phyloP scores from a whole-genome alignment of 1,140 invertebrate genomes.

The Papilio dardanus region DNA sequence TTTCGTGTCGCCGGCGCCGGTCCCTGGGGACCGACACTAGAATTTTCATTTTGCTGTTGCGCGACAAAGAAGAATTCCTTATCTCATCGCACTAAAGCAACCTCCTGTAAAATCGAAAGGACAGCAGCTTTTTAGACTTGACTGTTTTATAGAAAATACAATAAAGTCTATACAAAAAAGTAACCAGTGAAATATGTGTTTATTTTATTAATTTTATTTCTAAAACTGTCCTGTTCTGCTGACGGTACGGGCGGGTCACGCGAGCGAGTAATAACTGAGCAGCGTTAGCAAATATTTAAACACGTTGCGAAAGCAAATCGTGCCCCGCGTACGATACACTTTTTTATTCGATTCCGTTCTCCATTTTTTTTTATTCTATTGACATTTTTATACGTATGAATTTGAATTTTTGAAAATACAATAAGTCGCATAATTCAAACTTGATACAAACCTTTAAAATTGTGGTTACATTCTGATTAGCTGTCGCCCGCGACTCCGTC shows the following conservation, averaged over 20 bases:
- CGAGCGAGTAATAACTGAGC: constrained; percentile 24
- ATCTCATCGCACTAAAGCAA: too few relatives aligned
- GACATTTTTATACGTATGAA: background rate
- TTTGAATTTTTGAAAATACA: background rate
- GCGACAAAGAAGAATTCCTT: too few relatives aligned
- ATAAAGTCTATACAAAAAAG: too few relatives aligned
- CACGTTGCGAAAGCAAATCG: constrained; percentile 25
- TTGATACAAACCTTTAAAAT: too few relatives aligned
- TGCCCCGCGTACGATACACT: constrained; percentile 2
- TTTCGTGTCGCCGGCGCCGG: too few relatives aligned
- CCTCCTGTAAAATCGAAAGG: too few relatives aligned
- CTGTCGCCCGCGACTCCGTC: too few relatives aligned
- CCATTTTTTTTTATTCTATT: background rate
- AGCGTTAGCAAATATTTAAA: constrained; percentile 33
- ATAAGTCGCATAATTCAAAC: background rate
- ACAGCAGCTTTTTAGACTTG: too few relatives aligned
- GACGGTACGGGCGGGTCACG: constrained; percentile 3
- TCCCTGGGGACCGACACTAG: too few relatives aligned
- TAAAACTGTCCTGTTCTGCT: background rate
- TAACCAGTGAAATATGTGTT: background rate
- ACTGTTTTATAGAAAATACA: too few relatives aligned
- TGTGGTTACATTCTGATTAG: too few relatives aligned
- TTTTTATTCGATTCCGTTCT: constrained; percentile 7
- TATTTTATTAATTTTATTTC: background rate
- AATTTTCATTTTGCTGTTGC: too few relatives aligned